These are phyloP conservation scores for Pentamera pediparva DNA, from an alignment of 53 echinoderm and acorn worm species.

Conservation along the genomic window DNA sequence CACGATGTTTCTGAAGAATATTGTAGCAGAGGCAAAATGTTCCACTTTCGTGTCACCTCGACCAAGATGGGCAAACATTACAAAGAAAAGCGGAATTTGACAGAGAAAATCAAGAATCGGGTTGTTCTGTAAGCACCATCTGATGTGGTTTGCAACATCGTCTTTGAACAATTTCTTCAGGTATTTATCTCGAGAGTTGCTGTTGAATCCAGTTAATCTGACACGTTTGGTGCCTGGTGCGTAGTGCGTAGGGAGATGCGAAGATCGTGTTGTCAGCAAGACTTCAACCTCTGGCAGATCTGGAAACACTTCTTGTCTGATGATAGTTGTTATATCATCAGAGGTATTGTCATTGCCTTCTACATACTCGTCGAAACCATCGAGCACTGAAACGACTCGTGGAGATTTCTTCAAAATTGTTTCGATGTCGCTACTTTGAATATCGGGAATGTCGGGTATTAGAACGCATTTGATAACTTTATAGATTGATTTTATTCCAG, in stretches of 20 bases:
- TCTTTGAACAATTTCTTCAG: not conserved
- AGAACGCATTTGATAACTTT: not conserved
- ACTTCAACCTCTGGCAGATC: too few species aligned
- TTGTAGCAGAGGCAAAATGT: not conserved
- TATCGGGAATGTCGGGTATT: not conserved
- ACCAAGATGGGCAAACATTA: too few species aligned
- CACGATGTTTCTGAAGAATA: not conserved
- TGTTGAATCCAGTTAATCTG: not conserved
- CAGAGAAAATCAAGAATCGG: too few species aligned
- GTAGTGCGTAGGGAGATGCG: not conserved
- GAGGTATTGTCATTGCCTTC: not conserved
- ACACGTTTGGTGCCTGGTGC: not conserved
- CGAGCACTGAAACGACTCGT: not conserved
- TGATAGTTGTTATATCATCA: not conserved
- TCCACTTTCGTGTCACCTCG: not conserved
- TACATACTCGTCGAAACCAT: not conserved
- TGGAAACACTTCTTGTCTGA: not conserved
- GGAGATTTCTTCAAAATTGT: not conserved
- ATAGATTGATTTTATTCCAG: not conserved
- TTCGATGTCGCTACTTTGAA: not conserved
- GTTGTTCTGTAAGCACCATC: too few species aligned
- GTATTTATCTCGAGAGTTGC: not conserved
- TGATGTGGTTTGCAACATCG: too few species aligned
- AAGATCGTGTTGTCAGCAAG: not conserved
- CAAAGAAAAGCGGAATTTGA: too few species aligned